phyloP scores from a whole-genome alignment of 2,888 invertebrate species.

The Diloba caeruleocephala region DNA sequence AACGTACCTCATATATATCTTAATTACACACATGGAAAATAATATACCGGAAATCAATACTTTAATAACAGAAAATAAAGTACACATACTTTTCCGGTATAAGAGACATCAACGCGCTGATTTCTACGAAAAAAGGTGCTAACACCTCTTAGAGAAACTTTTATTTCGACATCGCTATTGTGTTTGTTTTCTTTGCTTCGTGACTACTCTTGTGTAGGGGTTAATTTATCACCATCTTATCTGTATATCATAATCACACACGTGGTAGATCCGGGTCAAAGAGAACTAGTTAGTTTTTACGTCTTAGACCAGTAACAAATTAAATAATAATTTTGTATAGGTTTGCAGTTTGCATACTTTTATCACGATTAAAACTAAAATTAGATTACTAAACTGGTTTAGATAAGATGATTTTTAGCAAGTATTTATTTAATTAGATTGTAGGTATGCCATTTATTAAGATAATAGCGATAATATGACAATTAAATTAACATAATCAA shows the following conservation, averaged over 20 bases:
- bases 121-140: constrained; percentile 34
- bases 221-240: constrained; percentile 31
- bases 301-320: constrained; percentile 60
- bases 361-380: constrained; percentile 53
- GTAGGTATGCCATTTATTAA: constrained; percentile 31
- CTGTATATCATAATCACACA: constrained; percentile 52
- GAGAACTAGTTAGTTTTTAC: constrained; percentile 73
- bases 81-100: constrained; percentile 40
- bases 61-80: too few relatives aligned
- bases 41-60: too few relatives aligned
- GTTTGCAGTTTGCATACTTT: constrained; percentile 46
- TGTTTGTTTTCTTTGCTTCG: constrained; percentile 3
- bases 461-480: constrained; percentile 34
- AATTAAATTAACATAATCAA: constrained; percentile 32
- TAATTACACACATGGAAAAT: background rate
- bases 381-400: constrained; percentile 39
- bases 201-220: constrained; percentile 12
- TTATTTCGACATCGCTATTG: constrained; percentile 11
- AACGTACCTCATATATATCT: too few relatives aligned
- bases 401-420: constrained; percentile 15
- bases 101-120: constrained; percentile 83
- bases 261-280: constrained; percentile 83
- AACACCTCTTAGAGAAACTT: constrained; percentile 8
- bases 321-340: constrained; percentile 46
- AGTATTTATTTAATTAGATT: constrained; percentile 31